phyloP scores from a whole-genome alignment of 1,140 invertebrate genomes.

The Drosophila nasuta region DNA sequence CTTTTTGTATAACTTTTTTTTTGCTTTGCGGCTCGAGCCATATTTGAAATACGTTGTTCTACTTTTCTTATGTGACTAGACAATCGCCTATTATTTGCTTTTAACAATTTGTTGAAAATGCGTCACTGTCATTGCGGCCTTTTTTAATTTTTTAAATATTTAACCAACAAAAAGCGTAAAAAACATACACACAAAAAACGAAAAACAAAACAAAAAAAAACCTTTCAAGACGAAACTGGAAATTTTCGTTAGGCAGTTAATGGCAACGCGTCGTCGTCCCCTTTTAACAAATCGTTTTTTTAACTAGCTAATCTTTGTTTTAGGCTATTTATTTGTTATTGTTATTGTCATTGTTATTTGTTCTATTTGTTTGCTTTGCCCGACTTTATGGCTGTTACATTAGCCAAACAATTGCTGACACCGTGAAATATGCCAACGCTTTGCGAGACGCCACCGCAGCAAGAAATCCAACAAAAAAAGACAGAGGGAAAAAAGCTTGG shows the following conservation, averaged over 20 bases:
- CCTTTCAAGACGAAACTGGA: slow-evolving; percentile 52
- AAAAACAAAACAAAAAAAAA: slow-evolving; percentile 34
- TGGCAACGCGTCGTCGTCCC: slow-evolving; percentile 6
- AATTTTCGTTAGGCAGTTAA: slow-evolving; percentile 50
- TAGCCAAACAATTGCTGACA: slow-evolving; percentile 65
- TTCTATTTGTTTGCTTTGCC: slow-evolving; percentile 38
- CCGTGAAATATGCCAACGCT: slow-evolving; percentile 41
- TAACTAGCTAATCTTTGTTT: slow-evolving; percentile 39
- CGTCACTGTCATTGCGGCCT: slow-evolving; percentile 68
- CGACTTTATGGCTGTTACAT: slow-evolving; percentile 41
- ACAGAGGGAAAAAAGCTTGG: slow-evolving; percentile 17
- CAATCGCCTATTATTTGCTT: slow-evolving; percentile 66
- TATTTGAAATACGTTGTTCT: slow-evolving; percentile 73
- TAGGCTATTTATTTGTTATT: slow-evolving; percentile 23
- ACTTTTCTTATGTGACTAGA: slow-evolving; percentile 62
- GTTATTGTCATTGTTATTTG: slow-evolving; percentile 3
- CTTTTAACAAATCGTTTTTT: slow-evolving; percentile 33
- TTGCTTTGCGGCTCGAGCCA: slow-evolving; percentile 38
- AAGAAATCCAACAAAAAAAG: slow-evolving; percentile 3
- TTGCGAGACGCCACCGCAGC: slow-evolving; percentile 38
- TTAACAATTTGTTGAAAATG: slow-evolving; percentile 77
- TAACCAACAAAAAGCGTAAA: slow-evolving; percentile 41
- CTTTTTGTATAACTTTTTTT: slow-evolving; percentile 25
- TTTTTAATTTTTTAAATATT: slow-evolving; percentile 74
- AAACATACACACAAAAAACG: slow-evolving; percentile 14